Conservation (phyloP, 2,888 invertebrate genomes). For the Xanthia togata region DNA sequence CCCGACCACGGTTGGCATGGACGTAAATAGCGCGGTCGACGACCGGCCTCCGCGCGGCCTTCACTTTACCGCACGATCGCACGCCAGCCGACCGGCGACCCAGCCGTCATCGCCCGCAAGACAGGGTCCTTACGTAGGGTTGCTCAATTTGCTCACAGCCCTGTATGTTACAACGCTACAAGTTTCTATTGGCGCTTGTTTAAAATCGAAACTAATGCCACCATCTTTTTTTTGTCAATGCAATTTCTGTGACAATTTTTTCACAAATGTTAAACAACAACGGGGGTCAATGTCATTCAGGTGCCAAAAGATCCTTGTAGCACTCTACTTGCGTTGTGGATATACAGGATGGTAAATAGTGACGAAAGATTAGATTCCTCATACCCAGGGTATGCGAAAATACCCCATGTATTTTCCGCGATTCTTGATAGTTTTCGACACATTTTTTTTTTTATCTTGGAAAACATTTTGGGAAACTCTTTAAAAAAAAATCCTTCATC, state of each 20-base stretch:
- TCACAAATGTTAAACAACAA: background rate
- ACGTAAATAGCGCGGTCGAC: conserved; percentile 87
- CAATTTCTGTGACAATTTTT: background rate
- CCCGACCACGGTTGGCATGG: conserved; percentile 31
- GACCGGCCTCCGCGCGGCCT: conserved; percentile 89
- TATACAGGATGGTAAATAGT: background rate
- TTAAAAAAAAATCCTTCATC: too few species aligned
- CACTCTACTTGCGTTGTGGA: background rate
- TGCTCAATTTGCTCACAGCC: conserved; percentile 43
- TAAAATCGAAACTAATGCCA: background rate
- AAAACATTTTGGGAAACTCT: too few species aligned
- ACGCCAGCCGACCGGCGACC: conserved; percentile 33
- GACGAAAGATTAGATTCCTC: too few species aligned
- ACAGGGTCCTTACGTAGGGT: conserved; percentile 68
- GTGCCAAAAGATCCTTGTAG: background rate
- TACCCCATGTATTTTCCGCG: too few species aligned
- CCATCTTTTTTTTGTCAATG: background rate
- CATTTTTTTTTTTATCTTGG: too few species aligned
- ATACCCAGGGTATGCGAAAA: too few species aligned
- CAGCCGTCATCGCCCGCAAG: conserved; percentile 59
- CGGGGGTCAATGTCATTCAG: background rate
- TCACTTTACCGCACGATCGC: conserved; percentile 76
- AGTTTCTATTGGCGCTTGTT: background rate
- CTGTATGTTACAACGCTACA: background rate
- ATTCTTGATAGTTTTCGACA: too few species aligned